Evolutionary conservation across 2,113 vertebrate genomes (phyloP), one percentile per base, ranked within the genome.

Genomic region (Seriola quinqueradiata): DNA sequence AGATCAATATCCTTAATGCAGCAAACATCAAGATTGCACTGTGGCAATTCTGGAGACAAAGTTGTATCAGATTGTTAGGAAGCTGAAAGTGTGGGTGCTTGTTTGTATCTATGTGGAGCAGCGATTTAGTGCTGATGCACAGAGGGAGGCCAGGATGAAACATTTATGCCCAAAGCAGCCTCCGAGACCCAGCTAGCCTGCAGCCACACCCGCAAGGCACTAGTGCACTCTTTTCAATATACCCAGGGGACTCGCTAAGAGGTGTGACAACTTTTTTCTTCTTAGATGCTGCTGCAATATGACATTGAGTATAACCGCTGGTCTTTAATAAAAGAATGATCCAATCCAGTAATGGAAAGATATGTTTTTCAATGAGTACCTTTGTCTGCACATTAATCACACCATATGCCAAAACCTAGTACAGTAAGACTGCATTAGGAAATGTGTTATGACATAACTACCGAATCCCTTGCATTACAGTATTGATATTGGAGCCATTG

Each of bases 101-200:
- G 63, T 86, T 88, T 83, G 69, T 78, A 23, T 69, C 52, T 77
- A 1, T 70, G 84, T 8, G 38, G 58, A 66, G 57, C 72, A 50
- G 54, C 77, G 87, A 92, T 91, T 89, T 89, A 89, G 84, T 89
- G 87, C 83, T 85, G 84, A 87, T 80, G 54, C 84, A 65, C 86
- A 77, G 44, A 84, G 71, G 80, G 81, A 85, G 54, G 72, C 64
- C 8, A 71, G 55, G 77, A 90, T 91, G 83, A 88, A 86, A 89
- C 75, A 34, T 63, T 74, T 54, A 82, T n/a, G 83, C 90, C 91
- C 67, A 70, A 60, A 93, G 90, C 87, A 75, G 81, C 91, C 90
- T 86, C 74, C 55, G 19, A 84, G 78, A 84, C 69, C 71, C 57
- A 74, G 66, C 81, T 79, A 74, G 86, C 92, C 87, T 81, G 83